Evolutionary conservation across 2,797 vertebrate genomes (phyloP).

Genomic region (Lepilemur ruficaudatus): DNA sequence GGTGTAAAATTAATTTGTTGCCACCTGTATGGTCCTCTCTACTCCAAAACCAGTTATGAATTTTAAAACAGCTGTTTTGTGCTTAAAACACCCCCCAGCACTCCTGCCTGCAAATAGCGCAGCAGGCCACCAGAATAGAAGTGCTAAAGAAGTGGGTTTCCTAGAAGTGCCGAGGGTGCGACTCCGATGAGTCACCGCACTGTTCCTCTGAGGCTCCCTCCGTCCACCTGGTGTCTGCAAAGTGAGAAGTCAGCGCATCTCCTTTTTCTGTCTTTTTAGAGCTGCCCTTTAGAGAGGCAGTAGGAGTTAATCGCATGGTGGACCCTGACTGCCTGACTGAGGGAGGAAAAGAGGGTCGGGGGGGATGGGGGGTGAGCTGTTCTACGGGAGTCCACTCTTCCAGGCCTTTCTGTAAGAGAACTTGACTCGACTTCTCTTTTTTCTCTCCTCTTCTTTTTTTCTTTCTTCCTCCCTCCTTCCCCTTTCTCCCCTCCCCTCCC

Average conservation of each 20-base stretch:
- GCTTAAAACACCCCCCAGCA: background rate
- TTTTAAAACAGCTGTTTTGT: background rate
- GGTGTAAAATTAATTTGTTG: background rate
- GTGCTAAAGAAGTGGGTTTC: constrained; percentile 22
- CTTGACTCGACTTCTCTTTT: background rate
- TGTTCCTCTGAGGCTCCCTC: background rate
- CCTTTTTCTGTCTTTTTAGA: too few species aligned
- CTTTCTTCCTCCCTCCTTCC: too few species aligned
- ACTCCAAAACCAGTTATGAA: background rate
- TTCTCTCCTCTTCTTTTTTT: too few species aligned
- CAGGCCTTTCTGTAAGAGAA: background rate
- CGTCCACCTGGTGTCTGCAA: background rate
- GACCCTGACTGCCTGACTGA: background rate
- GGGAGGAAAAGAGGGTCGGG: background rate
- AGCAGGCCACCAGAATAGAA: background rate
- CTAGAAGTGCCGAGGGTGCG: constrained; percentile 3
- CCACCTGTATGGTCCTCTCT: background rate
- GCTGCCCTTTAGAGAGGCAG: background rate
- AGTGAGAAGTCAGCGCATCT: background rate
- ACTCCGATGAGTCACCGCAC: constrained; percentile 31
- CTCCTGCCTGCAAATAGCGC: background rate
- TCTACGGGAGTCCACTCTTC: fast-evolving
- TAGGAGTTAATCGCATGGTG: fast-evolving
- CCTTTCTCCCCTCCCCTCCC: too few species aligned
- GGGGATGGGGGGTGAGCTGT: too few species aligned